These are phyloP conservation scores for Drosophila yakuba DNA, from an alignment of 1,140 invertebrate genomes.

Conservation along the genomic window DNA sequence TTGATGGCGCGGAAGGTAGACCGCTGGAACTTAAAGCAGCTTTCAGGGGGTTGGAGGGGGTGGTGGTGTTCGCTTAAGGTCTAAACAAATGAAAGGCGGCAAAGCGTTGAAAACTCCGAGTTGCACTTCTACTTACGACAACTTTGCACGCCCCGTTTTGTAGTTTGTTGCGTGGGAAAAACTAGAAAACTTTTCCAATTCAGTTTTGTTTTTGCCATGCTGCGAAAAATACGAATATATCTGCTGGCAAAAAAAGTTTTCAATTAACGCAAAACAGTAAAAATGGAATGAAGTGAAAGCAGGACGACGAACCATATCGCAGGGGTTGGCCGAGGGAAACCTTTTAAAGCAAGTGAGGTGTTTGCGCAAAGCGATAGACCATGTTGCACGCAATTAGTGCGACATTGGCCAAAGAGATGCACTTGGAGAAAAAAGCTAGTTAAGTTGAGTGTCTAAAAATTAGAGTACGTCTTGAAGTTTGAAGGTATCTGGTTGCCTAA, in stretches of 20 bases:
- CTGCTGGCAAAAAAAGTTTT: conserved; percentile 67
- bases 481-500: too few relatives aligned
- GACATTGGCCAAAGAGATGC: conserved; percentile 44
- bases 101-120: conserved; percentile 75
- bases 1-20: not conserved
- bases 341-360: conserved; percentile 70
- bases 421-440: not conserved
- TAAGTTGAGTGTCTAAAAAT: too few relatives aligned
- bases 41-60: conserved; percentile 6
- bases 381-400: conserved; percentile 71
- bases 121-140: conserved; percentile 48
- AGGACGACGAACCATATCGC: conserved; percentile 1
- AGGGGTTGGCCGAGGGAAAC: conserved; percentile 40
- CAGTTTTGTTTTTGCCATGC: conserved; percentile 63
- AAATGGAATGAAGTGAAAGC: conserved; percentile 45
- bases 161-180: conserved; percentile 16
- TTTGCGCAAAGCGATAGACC: conserved; percentile 60
- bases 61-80: conserved; percentile 10
- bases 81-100: conserved; percentile 77
- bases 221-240: conserved; percentile 73
- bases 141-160: conserved; percentile 24
- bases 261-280: conserved; percentile 76
- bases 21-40: conserved; percentile 62
- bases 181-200: conserved; percentile 74
- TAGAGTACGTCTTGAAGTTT: too few relatives aligned